Percentiles rank a stretch among this genome's conserved stretches.
Conservation (phyloP, 2,797 vertebrate species). For the Scyliorhinus canicula region DNA sequence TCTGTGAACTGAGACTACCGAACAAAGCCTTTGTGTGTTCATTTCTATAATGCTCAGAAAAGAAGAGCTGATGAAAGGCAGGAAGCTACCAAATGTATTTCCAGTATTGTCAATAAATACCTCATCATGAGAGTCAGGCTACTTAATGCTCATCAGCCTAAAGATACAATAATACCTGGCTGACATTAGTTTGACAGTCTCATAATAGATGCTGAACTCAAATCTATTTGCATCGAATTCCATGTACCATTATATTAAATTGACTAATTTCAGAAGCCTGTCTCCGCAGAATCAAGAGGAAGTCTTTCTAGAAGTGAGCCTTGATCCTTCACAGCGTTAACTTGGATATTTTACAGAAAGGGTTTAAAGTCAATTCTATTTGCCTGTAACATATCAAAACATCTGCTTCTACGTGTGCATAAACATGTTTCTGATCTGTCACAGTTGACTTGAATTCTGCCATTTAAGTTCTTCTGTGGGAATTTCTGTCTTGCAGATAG, state of each 20-base stretch:
- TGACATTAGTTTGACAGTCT: not conserved
- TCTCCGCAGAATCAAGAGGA: not conserved
- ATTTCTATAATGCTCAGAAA: not conserved
- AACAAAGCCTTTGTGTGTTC: not conserved
- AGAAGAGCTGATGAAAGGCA: not conserved
- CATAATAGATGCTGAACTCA: not conserved
- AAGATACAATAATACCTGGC: not conserved
- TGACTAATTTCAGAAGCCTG: not conserved
- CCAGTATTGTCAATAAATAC: not conserved
- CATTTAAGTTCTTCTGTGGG: not conserved
- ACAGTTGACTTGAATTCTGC: not conserved
- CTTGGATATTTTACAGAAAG: not conserved
- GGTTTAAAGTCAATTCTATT: not conserved
- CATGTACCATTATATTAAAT: not conserved
- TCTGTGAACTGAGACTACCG: not conserved
- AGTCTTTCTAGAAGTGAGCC: not conserved
- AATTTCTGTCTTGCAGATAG: not conserved
- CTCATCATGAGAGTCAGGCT: not conserved
- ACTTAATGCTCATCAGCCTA: not conserved
- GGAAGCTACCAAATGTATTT: not conserved
- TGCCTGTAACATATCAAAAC: not conserved
- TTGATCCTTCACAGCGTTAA: not conserved
- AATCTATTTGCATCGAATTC: not conserved
- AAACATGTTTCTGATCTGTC: not conserved
- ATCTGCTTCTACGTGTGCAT: not conserved